phyloP scores from a whole-genome alignment of 2,797 vertebrate species.

The Anniella stebbinsi region DNA sequence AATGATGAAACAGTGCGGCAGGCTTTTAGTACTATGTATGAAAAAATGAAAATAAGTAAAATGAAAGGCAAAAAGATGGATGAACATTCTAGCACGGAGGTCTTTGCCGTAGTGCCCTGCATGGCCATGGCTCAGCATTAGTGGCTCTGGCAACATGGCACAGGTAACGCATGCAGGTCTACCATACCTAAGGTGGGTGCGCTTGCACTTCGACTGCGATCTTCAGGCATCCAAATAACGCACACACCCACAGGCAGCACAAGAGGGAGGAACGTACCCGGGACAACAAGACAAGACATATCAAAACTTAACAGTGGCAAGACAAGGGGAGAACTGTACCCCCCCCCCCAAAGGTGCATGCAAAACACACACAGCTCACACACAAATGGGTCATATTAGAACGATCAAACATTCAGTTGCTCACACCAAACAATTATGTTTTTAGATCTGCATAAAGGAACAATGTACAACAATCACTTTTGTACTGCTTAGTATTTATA shows the following conservation, averaged over 20 bases:
- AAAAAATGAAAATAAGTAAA: background rate
- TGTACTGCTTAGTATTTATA: background rate
- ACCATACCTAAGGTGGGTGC: conserved; percentile 95
- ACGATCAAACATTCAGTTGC: background rate
- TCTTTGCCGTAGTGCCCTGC: conserved; percentile 37
- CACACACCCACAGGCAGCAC: conserved; percentile 82
- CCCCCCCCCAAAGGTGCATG: conserved; percentile 6
- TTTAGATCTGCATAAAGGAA: background rate
- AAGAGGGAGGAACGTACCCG: conserved; percentile 81
- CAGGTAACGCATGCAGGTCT: conserved; percentile 80
- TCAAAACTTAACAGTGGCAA: conserved; percentile 74
- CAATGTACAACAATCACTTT: background rate
- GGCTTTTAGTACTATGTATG: conserved; percentile 58
- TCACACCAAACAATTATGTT: background rate
- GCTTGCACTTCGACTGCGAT: conserved; percentile 95
- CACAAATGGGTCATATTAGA: conserved; percentile 9
- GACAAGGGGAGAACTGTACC: conserved; percentile 49
- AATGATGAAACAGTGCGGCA: conserved; percentile 33
- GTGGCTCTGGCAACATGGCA: conserved; percentile 66
- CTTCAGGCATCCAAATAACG: conserved; percentile 90
- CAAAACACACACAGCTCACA: conserved; percentile 8
- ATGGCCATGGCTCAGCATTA: conserved; percentile 61
- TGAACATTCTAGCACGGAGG: conserved; percentile 26
- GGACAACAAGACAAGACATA: conserved; percentile 83
- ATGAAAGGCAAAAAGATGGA: conserved; percentile 36